phyloP scores from a whole-genome alignment of 2,888 invertebrate genomes.

The Phyllotreta cruciferae region DNA sequence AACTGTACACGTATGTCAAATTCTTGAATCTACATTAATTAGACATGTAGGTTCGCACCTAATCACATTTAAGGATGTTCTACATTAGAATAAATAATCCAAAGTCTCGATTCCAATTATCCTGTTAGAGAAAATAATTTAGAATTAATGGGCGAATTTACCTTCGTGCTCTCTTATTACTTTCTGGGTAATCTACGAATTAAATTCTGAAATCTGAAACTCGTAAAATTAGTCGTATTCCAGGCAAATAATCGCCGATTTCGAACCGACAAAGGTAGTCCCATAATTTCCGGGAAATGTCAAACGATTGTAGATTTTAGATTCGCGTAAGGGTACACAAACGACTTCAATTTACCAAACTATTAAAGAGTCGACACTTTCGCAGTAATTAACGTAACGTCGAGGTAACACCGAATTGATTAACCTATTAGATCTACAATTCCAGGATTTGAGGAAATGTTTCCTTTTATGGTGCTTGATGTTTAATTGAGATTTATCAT shows the following conservation, averaged over 20 bases:
- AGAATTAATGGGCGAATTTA: no score
- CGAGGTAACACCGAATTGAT: conserved; percentile 23
- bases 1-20: no score
- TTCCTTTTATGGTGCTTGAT: neutral
- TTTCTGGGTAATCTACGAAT: no score
- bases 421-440: conserved; percentile 14
- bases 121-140: no score
- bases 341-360: conserved; percentile 14
- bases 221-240: neutral
- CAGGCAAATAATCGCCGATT: neutral
- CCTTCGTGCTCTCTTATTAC: no score
- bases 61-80: neutral
- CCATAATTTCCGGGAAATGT: conserved; percentile 5
- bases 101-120: no score
- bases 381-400: conserved; percentile 12
- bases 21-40: no score
- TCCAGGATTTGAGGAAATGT: conserved; percentile 15
- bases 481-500: no score
- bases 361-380: conserved; percentile 19
- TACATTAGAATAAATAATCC: no score
- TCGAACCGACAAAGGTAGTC: neutral
- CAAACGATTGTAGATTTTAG: conserved; percentile 12
- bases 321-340: neutral
- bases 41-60: no score
- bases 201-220: no score